Base-by-base conservation (phyloP, 2,797 vertebrate species). In the Silurus aristotelis region DNA sequence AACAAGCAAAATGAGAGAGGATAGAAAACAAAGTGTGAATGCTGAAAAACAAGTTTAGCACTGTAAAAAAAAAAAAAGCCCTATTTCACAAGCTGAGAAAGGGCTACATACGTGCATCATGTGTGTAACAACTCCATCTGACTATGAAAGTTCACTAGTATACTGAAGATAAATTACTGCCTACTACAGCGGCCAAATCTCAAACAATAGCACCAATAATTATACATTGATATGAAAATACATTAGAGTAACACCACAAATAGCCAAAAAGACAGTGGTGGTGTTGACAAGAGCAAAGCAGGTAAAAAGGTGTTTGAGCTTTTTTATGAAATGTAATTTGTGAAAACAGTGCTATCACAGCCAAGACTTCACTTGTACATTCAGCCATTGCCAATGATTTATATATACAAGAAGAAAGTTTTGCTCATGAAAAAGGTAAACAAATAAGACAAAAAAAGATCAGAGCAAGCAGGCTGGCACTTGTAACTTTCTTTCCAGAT, bases 391-490 rank as follows among this genome's bases (percentile, higher is more conserved):
- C 43, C 73, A 43, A 25, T 5, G 52, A 63, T 43, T 31, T 71
- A n/a, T 25, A 61, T 72, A 72, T 19, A 83, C 81, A 91, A 93
- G 91, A 91, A 92, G 85, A 79, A 82, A 81, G 81, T 88, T 83
- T 80, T n/a, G 71, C 92, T 93, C 91, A 91, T 90, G 91, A 88
- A 88, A 85, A 86, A 38, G 87, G 79, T 52, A 20, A 86, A 88
- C 61, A 89, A 89, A 86, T 88, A 82, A 88, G 27, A 20, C 14
- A 79, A 89, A 90, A 52, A 90, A 90, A 72, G 85, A 82, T 90
- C 89, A 93, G 73, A 93, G 90, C 75, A 92, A 93, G 92, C 92
- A 90, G 88, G 94, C 93, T 94, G 94, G 94, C 93, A 94, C 93
- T 90, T 93, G 93, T 90, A 91, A 70, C 78, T 58, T 86, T 15